phyloP scores from a whole-genome alignment of 1,140 invertebrate species.

The Hypsibius dujardini region DNA sequence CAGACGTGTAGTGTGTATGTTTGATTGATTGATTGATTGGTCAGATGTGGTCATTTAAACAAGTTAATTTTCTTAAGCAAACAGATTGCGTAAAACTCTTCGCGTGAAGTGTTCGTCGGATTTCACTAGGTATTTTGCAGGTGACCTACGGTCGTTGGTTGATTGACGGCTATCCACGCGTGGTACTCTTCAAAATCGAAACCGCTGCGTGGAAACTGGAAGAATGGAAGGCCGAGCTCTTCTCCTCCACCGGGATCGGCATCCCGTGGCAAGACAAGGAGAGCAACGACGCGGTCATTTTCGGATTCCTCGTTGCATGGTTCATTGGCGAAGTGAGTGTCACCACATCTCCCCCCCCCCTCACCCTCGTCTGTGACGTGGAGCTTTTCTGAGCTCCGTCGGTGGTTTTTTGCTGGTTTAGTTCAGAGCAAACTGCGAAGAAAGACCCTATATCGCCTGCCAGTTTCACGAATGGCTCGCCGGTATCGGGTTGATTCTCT shows the following conservation, averaged over 20 bases:
- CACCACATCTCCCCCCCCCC: too few species aligned
- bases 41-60: too few species aligned
- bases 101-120: too few species aligned
- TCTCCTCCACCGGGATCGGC: conserved; percentile 64
- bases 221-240: conserved; percentile 82
- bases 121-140: too few species aligned
- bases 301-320: conserved; percentile 85
- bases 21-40: too few species aligned
- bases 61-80: too few species aligned
- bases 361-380: too few species aligned
- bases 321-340: conserved; percentile 61
- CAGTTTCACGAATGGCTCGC: conserved; percentile 99
- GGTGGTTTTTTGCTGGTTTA: neutral
- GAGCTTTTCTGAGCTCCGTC: too few species aligned
- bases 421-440: conserved; percentile 25
- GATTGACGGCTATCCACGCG: conserved; percentile 95
- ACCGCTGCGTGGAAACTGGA: conserved; percentile 88
- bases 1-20: too few species aligned
- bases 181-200: conserved; percentile 92
- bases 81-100: too few species aligned
- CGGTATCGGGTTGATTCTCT: conserved; percentile 73
- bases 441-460: conserved; percentile 55
- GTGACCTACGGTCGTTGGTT: conserved; percentile 87
- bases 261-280: conserved; percentile 88
- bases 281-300: conserved; percentile 87